Percentiles rank a stretch among this genome's conserved stretches.
Conservation (phyloP, 2,113 vertebrate genomes). For the Origma solitaria region DNA sequence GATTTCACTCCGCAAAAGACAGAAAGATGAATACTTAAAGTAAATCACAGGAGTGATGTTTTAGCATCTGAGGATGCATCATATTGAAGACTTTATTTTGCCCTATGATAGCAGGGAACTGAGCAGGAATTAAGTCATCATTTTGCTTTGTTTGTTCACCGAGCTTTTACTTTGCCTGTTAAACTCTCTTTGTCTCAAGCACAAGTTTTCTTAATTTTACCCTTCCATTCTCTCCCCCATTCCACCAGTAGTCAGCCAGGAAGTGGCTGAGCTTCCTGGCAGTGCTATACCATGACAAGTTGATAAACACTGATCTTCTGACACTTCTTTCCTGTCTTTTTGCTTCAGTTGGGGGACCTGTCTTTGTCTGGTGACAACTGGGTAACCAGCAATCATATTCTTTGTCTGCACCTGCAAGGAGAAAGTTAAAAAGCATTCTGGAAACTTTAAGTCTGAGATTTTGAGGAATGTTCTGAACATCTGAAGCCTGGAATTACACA, state of each 20-base stretch:
- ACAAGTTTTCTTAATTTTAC: not conserved
- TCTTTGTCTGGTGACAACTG: not conserved
- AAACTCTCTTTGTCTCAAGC: not conserved
- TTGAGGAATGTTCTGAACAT: not conserved
- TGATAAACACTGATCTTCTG: not conserved
- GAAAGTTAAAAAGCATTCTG: not conserved
- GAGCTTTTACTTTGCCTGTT: not conserved
- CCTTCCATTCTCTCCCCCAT: not conserved
- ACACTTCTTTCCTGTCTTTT: not conserved
- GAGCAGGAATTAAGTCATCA: not conserved
- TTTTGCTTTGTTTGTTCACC: not conserved
- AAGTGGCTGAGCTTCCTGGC: not conserved
- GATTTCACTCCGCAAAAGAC: not conserved
- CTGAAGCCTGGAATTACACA: not conserved
- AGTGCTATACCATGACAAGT: not conserved
- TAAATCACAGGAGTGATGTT: not conserved
- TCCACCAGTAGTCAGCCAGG: rapidly evolving
- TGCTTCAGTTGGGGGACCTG: not conserved
- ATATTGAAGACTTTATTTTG: not conserved
- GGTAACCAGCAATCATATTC: not conserved
- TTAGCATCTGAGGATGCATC: not conserved
- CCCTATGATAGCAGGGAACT: not conserved
- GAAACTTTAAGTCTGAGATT: not conserved
- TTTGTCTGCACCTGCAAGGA: not conserved
- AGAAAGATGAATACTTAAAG: not conserved